Conservation (phyloP, 2,797 vertebrate genomes). For the Amblyraja radiata region DNA sequence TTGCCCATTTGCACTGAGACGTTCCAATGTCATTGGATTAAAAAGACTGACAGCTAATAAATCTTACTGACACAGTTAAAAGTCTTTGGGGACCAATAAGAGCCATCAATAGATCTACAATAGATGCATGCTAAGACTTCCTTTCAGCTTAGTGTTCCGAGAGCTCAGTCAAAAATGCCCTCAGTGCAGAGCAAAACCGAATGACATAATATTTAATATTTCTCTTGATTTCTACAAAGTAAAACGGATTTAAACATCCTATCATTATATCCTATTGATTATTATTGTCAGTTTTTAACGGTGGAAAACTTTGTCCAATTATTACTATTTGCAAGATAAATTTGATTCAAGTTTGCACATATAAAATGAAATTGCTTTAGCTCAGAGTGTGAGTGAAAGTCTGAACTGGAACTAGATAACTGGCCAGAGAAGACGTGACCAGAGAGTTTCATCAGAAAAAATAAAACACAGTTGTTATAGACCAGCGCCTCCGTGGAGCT, state of each 20-base stretch:
- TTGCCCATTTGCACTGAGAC: not conserved
- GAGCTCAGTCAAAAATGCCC: not conserved
- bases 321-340: not conserved
- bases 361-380: not conserved
- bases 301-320: not conserved
- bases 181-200: not conserved
- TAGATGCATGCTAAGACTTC: not conserved
- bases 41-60: constrained; percentile 35
- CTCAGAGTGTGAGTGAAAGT: not conserved
- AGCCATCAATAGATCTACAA: constrained; percentile 15
- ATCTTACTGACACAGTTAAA: constrained; percentile 32
- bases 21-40: not conserved
- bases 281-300: not conserved
- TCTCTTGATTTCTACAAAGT: not conserved
- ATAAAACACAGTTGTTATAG: not conserved
- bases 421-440: not conserved
- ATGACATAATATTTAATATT: not conserved
- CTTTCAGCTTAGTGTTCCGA: not conserved
- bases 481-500: not conserved
- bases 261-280: not conserved
- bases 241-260: not conserved
- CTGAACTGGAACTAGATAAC: not conserved
- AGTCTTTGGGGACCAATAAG: not conserved
- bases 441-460: not conserved
- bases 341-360: not conserved